These are phyloP conservation scores for Nymphalis urticae DNA, from an alignment of 2,888 invertebrate species.

Conservation along the genomic window DNA sequence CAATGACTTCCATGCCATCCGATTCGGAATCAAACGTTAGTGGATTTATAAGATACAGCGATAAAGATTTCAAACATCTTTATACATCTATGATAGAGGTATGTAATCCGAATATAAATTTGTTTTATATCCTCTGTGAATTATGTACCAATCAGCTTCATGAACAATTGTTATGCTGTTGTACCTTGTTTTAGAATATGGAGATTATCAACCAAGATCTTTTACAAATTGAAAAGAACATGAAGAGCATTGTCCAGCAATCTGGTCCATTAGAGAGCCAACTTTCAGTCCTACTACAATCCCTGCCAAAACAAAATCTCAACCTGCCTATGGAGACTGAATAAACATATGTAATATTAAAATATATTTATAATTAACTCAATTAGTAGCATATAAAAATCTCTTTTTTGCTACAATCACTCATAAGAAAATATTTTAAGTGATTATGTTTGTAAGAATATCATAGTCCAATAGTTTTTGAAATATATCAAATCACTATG, in stretches of 20 bases:
- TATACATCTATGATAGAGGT: constrained; percentile 69
- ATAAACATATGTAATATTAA: constrained; percentile 37
- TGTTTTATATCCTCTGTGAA: too few species aligned
- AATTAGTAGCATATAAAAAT: background rate
- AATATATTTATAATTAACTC: background rate
- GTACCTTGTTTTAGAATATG: constrained; percentile 60
- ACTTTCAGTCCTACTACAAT: constrained; percentile 57
- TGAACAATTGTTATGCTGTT: background rate
- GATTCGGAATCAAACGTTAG: constrained; percentile 76
- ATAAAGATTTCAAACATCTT: constrained; percentile 62
- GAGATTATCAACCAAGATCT: constrained; percentile 70
- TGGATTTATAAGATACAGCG: constrained; percentile 68
- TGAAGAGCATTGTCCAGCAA: constrained; percentile 57
- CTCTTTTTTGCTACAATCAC: constrained; percentile 3
- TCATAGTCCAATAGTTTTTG: constrained; percentile 4
- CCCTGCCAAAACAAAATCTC: constrained; percentile 60
- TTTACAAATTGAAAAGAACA: constrained; percentile 66
- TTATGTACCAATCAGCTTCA: too few species aligned
- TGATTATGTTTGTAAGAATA: constrained; percentile 6
- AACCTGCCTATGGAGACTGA: constrained; percentile 63
- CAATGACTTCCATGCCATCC: constrained; percentile 66
- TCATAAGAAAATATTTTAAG: background rate
- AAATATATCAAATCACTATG: constrained; percentile 2
- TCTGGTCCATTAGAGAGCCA: constrained; percentile 69
- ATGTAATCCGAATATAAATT: constrained; percentile 27